Percentiles rank a stretch among this genome's conserved stretches.
These are phyloP conservation scores for Hystrix brachyura DNA, from an alignment of 2,113 vertebrate species.

Conservation along the genomic window DNA sequence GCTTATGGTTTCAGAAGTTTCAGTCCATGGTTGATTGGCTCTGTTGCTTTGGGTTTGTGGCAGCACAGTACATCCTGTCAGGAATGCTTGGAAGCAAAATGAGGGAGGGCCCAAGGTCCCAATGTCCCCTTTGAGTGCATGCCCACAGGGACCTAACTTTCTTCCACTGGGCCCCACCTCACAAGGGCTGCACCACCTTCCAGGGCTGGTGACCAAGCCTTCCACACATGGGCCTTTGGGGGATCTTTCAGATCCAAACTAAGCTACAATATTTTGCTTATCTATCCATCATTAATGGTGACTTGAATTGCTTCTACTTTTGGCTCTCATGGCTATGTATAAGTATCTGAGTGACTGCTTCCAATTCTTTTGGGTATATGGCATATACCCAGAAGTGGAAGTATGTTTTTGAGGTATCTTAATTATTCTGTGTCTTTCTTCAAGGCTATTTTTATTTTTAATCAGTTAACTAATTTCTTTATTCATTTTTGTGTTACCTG, in stretches of 20 bases:
- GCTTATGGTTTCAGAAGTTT: not conserved
- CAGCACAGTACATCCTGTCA: not conserved
- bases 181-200: not conserved
- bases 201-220: not conserved
- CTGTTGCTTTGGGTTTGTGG: not conserved
- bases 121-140: not conserved
- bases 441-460: slow-evolving; percentile 33
- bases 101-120: not conserved
- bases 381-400: not conserved
- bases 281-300: rapidly evolving
- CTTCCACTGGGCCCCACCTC: not conserved
- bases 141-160: not conserved
- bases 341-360: not conserved
- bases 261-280: not conserved
- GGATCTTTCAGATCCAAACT: not conserved
- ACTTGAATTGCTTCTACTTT: not conserved
- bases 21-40: not conserved
- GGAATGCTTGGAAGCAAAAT: not conserved
- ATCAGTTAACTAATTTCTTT: not conserved
- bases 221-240: not conserved
- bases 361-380: not conserved
- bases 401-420: not conserved
- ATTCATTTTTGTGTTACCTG: not conserved
- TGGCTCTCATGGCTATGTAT: not conserved
- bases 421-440: not conserved